Percentiles rank a stretch among this genome's conserved stretches.
Evolutionary conservation across 2,113 vertebrate genomes (phyloP).

Genomic region (Cisticola juncidis): DNA sequence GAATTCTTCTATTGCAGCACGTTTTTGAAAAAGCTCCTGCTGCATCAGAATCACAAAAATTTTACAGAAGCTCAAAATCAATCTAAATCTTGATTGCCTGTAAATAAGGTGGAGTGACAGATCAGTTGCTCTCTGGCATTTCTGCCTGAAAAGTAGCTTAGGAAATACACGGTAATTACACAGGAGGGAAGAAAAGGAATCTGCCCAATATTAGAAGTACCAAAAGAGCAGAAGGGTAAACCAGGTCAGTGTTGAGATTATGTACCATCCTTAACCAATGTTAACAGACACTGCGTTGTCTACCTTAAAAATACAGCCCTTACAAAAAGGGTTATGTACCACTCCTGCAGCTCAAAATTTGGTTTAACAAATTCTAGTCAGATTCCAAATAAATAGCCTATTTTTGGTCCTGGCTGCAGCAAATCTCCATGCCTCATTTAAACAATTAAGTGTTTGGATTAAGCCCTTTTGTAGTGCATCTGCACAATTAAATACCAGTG

Average conservation of each 20-base stretch:
- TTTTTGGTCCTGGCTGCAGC: background rate
- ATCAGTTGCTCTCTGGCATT: background rate
- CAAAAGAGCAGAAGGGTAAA: background rate
- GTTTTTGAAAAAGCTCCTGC: background rate
- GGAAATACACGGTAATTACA: background rate
- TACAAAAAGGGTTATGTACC: background rate
- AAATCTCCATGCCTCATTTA: background rate
- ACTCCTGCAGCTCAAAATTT: background rate
- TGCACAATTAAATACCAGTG: background rate
- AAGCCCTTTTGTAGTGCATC: background rate
- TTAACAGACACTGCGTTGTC: background rate
- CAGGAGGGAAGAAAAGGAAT: background rate
- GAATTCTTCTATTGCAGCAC: background rate
- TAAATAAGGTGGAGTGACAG: background rate
- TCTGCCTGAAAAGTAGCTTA: background rate
- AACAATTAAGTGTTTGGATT: background rate
- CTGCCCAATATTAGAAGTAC: background rate
- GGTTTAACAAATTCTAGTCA: background rate
- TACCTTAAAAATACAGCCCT: background rate
- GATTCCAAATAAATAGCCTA: background rate
- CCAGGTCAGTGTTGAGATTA: background rate
- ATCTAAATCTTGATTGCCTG: background rate
- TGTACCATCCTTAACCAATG: background rate
- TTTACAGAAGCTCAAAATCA: background rate
- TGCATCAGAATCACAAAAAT: background rate